These are phyloP conservation scores for Xanthia icteritia DNA, from an alignment of 2,888 invertebrate species.

Conservation along the genomic window DNA sequence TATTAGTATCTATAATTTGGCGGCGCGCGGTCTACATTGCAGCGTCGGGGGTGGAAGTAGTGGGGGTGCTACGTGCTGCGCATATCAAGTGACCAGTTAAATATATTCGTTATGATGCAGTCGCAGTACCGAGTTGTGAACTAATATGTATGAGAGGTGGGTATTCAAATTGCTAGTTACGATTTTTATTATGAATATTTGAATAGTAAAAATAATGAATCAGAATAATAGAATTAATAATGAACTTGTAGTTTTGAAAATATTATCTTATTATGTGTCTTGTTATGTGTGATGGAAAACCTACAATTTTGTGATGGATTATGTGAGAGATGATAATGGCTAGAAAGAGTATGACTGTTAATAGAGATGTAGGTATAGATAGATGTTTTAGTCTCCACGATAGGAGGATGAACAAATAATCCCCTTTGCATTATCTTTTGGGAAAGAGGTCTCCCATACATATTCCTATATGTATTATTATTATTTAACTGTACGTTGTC, in stretches of 20 bases:
- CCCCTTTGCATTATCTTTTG: neutral
- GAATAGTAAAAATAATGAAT: conserved; percentile 1
- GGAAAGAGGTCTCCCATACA: no score
- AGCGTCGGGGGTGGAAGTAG: conserved; percentile 28
- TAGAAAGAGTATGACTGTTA: neutral
- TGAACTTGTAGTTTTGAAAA: neutral
- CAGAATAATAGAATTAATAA: neutral
- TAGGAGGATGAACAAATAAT: neutral
- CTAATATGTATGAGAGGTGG: conserved; percentile 44
- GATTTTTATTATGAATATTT: conserved; percentile 24
- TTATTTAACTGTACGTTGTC: neutral
- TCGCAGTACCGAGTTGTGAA: conserved; percentile 43
- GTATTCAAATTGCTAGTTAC: conserved; percentile 25
- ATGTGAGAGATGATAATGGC: neutral
- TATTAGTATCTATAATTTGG: conserved; percentile 51
- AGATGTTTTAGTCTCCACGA: neutral
- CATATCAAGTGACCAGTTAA: conserved; percentile 52
- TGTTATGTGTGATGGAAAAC: neutral
- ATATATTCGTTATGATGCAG: conserved; percentile 58
- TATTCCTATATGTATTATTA: no score
- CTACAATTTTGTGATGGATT: neutral
- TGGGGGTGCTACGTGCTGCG: conserved; percentile 36
- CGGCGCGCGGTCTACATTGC: conserved; percentile 32
- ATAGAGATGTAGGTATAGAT: neutral
- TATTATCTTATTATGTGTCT: neutral